Conservation (phyloP, 2,888 invertebrate genomes). For the Xanthorhoe spadicearia region DNA sequence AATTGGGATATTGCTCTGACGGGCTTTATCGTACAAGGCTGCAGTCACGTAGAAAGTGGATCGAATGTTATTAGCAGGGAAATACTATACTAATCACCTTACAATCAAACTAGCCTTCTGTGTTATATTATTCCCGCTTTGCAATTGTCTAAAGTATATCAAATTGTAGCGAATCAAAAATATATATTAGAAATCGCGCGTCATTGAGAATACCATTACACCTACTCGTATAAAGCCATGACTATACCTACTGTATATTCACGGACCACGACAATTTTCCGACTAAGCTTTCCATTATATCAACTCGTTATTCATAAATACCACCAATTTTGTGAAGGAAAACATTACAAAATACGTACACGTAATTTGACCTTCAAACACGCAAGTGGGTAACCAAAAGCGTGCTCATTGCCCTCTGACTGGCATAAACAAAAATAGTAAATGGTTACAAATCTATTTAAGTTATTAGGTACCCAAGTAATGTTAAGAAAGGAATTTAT, state of each 20-base stretch:
- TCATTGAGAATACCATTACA: too few species aligned
- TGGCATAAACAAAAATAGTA: constrained; percentile 3
- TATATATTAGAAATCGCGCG: too few species aligned
- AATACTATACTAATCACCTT: neutral
- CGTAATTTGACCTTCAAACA: neutral
- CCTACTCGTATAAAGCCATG: too few species aligned
- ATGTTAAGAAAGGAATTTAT: too few species aligned
- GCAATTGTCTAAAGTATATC: too few species aligned
- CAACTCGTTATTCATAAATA: neutral
- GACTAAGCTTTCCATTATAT: neutral
- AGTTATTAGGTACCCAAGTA: neutral
- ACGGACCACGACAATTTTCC: neutral
- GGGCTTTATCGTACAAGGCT: constrained; percentile 18
- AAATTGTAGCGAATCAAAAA: too few species aligned
- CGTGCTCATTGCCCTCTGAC: neutral
- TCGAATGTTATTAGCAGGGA: neutral
- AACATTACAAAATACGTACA: neutral
- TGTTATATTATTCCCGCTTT: too few species aligned
- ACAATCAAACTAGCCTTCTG: too few species aligned
- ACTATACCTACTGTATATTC: too few species aligned
- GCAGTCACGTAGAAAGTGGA: neutral
- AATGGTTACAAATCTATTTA: neutral
- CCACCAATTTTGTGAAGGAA: neutral
- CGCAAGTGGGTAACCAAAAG: neutral
- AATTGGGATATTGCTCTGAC: constrained; percentile 39